phyloP scores from a whole-genome alignment of 2,888 invertebrate species.

The Cheilosia urbana region DNA sequence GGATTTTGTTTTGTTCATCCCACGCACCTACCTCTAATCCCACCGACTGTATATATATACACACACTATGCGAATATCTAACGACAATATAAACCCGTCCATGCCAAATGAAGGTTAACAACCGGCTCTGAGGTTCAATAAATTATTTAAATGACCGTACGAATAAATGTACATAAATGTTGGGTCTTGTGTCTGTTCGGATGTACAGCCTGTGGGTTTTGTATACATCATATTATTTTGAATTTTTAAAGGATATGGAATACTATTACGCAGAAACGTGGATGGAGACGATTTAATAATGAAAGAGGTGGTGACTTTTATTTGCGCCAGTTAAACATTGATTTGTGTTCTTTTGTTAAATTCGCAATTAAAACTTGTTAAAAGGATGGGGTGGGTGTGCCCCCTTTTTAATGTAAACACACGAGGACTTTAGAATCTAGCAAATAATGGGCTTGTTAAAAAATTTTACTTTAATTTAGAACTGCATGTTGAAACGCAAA shows the following conservation, averaged over 20 bases:
- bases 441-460: too few relatives aligned
- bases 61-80: not conserved
- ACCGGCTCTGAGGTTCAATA: constrained; percentile 46
- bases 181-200: not conserved
- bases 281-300: too few relatives aligned
- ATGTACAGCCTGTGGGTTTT: not conserved
- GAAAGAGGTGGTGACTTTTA: too few relatives aligned
- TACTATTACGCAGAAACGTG: too few relatives aligned
- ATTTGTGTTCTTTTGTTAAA: too few relatives aligned
- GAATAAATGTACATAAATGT: constrained; percentile 9
- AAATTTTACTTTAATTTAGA: too few relatives aligned
- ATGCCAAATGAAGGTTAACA: constrained; percentile 31
- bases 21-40: not conserved
- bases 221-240: not conserved
- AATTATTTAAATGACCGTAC: constrained; percentile 40
- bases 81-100: constrained; percentile 17
- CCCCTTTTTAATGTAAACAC: too few relatives aligned
- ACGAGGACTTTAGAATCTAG: too few relatives aligned
- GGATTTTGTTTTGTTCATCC: not conserved
- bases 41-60: not conserved
- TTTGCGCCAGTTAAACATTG: too few relatives aligned
- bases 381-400: too few relatives aligned
- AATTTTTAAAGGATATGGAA: not conserved
- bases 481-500: too few relatives aligned
- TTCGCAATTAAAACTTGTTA: too few relatives aligned